A percentile compares a stretch with the other conserved stretches of the same genome.
These are phyloP conservation scores for Dorcus hopei DNA, from an alignment of 2,888 invertebrate genomes.

Conservation along the genomic window DNA sequence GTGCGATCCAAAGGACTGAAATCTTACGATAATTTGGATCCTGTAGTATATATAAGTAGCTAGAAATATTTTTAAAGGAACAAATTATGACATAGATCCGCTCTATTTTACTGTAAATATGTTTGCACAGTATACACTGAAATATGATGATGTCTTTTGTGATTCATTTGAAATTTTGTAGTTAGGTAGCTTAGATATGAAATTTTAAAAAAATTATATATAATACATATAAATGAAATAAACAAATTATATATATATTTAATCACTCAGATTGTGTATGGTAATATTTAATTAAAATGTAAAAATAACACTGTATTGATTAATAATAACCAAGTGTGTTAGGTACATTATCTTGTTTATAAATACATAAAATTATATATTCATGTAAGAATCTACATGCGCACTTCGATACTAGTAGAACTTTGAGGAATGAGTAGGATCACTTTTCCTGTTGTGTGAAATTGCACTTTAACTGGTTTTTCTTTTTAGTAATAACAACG, in stretches of 20 bases:
- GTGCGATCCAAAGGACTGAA: constrained; percentile 13
- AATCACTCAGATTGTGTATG: neutral
- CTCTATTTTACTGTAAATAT: constrained; percentile 14
- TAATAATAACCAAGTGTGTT: neutral
- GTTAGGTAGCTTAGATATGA: constrained; percentile 27
- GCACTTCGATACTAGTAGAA: too few relatives aligned
- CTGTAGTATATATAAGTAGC: constrained; percentile 13
- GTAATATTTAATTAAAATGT: neutral
- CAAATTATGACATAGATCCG: neutral
- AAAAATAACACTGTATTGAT: neutral
- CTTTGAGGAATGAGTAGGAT: too few relatives aligned
- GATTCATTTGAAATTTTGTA: constrained; percentile 14
- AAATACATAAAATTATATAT: neutral
- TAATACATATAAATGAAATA: constrained; percentile 3
- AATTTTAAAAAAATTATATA: constrained; percentile 15
- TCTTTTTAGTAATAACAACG: too few relatives aligned
- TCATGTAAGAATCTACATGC: neutral
- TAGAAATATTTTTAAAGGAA: constrained; percentile 3
- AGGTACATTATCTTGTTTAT: neutral
- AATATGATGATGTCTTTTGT: constrained; percentile 12
- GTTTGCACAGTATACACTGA: constrained; percentile 13
- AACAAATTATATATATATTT: neutral
- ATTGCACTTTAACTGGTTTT: too few relatives aligned
- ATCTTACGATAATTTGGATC: constrained; percentile 23
- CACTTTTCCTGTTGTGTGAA: too few relatives aligned